Base-by-base conservation (phyloP, 2,113 vertebrate genomes). In the Bombycilla garrulus region DNA sequence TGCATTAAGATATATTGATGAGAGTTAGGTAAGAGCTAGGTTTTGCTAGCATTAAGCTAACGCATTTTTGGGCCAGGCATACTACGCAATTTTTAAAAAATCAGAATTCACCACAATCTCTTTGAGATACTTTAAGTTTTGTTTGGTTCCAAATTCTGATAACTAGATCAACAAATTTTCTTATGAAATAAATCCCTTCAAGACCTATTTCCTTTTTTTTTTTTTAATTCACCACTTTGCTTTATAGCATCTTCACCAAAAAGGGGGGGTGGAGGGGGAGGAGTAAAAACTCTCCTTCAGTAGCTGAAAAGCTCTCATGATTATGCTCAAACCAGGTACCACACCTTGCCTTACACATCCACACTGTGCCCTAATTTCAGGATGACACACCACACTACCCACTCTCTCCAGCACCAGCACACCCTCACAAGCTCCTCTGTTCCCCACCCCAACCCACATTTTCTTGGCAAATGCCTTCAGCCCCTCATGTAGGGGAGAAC, bases 241-340 rank as follows among this genome's bases (percentile, higher is more conserved):
- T 81, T 78, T 35, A 47, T 2, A 71, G 11, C 14, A 28, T 66
- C 53, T 69, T 76, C 45, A 73, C 6, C 2, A 29, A 38, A 29
- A n/a, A 12, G 0, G 25, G 5, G 22, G 17, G 14, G 6, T 2
- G 11, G 29, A 5, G 6, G 6, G 3, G 5, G 3, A 6, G 3
- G 12, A 61, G 11, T 36, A 51, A 47, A 38, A 90, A 51, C 11
- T 17, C 25, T 22, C 74, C n/a, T 80, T 65, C 60, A 80, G 72
- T 4, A 50, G 26, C 35, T 40, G 38, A 60, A 94, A 78, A 0
- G 0, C n/a, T 42, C 62, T 77, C 58, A 45, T 8, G 12, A 19
- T 25, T 10, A 0, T 4, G 10, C 26, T 66, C 65, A 45, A 66
- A 58, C 14, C 2, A 42, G 24, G 42, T 28, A 78, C 81, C 84